Base-by-base conservation (phyloP, 2,797 vertebrate species). In the Siniperca obscura region DNA sequence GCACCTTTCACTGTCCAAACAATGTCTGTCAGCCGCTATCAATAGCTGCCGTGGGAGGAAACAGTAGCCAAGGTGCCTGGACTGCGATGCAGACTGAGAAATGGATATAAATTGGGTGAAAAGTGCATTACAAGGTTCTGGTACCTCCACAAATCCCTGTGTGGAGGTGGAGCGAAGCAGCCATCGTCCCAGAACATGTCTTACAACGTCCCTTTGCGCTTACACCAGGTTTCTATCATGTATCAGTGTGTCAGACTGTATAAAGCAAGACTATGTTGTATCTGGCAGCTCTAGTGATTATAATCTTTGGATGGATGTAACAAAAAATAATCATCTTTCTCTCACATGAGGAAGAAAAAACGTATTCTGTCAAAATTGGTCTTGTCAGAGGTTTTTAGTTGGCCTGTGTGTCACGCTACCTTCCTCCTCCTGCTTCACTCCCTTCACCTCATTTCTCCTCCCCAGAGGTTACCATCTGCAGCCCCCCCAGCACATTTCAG, bases 1-100 rank as follows among this genome's bases (percentile, higher is more conserved):
- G 92, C 95, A 96, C 95, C 94, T 97, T 96, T 95, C 90, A 82
- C 88, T 78, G 83, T 90, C 88, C 90, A 91, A 91, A 93, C 90
- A 90, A 86, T 66, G 90, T 90, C 87, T 81, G 87, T 84, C 87
- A 81, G 86, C 62, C 74, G 52, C 87, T 89, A 93, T 90, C 90
- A 92, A 90, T 82, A 88, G 90, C 90, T 70, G 85, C 89, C 65
- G 86, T 78, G 88, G 93, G 92, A 89, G 88, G 91, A 76, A 86
- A 76, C 79, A 30, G 83, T 53, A 74, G 80, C 83, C 85, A 69
- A 90, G 91, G 91, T 92, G 88, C 81, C 78, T 62, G 53, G 76
- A 38, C 81, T 7, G 81, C 25, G 16, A 46, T 34, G 25, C 84
- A 38, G 71, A 12, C 81, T 22, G 77, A 73, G 70, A 80, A 79